Evolutionary conservation across 2,888 invertebrate species (phyloP), one percentile per base, ranked within the genome.

Genomic region (Congeria kusceri): DNA sequence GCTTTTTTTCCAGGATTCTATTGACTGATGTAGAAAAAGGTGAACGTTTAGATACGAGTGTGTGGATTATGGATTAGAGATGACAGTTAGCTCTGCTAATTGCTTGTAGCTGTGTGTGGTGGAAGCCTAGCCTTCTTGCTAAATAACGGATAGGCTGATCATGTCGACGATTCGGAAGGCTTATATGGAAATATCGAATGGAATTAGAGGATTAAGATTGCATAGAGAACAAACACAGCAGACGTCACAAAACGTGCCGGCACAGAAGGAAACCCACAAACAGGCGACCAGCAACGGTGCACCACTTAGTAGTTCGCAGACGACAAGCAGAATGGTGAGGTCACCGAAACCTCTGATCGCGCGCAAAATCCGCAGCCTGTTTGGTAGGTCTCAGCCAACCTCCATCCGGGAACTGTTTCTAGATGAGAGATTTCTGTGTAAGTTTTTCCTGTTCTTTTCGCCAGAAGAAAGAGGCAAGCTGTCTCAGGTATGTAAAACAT

Each of bases 401-500:
- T 87, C 86, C 9, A 87, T 90, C 15, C 68, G 84, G 20, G 90
- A 91, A 72, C 67, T 98, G 87, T 95, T 97, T 93, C 94, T 95
- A 91, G 98, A 98, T 92, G 97, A 97, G 87, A 95, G 96, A 84
- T 98, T 98, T 93, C 95, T 98, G 53, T 95, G 95, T 75, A 95
- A 95, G 91, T 97, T 98, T 94, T 98, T 98, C 94, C 82, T 88
- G 77, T 92, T 92, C 82, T 91, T 92, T 89, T 90, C 89, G 44
- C 87, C 96, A 18, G 95, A 95, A 86, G 98, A 98, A 89, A 95
- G 97, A 79, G 95, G 97, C 79, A 94, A 95, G 18, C 94, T 98
- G 87, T 97, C 97, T 15, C 97, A 97, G 94, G 96, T 97, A 71
- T 98, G 98, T 94, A 95, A 95, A 79, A 95, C 96, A 92, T 98